Conservation (phyloP, 2,888 invertebrate species). For the Listrodromus nycthemerus region DNA sequence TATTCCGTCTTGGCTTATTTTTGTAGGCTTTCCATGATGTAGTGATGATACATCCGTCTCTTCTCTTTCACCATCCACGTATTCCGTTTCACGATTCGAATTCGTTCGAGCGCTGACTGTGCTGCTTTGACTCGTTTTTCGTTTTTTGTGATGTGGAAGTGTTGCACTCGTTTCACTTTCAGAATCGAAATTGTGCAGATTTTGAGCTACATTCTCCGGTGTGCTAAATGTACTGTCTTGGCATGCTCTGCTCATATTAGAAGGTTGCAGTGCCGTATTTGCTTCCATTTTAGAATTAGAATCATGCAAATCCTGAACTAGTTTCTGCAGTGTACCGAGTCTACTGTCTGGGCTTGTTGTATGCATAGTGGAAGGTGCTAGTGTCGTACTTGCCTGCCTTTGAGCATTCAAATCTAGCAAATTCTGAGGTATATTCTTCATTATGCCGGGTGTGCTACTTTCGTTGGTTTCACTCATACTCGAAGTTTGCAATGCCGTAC, state of each 20-base stretch:
- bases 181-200: background rate
- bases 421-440: background rate
- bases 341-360: background rate
- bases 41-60: background rate
- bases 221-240: background rate
- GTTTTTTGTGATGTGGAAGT: background rate
- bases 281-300: background rate
- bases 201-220: background rate
- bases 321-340: background rate
- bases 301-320: background rate
- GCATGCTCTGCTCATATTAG: background rate
- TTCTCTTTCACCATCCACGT: background rate
- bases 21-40: background rate
- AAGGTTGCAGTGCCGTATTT: background rate
- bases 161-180: background rate
- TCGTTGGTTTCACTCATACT: background rate
- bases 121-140: background rate
- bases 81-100: background rate
- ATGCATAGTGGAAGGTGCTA: background rate
- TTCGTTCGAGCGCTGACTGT: background rate
- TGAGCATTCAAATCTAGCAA: background rate
- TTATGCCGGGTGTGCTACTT: background rate
- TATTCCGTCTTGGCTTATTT: background rate
- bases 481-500: background rate
- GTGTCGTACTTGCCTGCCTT: background rate